Percentiles rank a stretch among this genome's conserved stretches.
Evolutionary conservation across 2,113 vertebrate species (phyloP).

Genomic region (Ammodytes marinus): DNA sequence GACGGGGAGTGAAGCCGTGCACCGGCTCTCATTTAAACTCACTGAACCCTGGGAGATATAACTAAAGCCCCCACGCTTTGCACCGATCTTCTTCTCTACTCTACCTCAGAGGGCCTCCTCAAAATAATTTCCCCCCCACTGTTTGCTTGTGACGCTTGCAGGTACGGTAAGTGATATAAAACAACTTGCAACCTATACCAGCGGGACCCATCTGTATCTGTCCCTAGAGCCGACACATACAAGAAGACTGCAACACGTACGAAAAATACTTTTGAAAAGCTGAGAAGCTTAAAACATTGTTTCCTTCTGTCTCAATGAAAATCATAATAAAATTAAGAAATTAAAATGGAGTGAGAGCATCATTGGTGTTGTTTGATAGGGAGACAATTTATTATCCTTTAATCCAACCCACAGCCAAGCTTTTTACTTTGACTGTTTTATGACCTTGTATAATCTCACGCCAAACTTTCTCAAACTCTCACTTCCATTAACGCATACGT

Average conservation of each 20-base stretch:
- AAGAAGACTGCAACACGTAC: neutral
- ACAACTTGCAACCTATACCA: neutral
- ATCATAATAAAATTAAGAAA: neutral
- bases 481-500: slow-evolving; percentile 6
- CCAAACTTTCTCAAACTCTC: slow-evolving; percentile 26
- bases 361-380: neutral
- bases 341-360: slow-evolving; percentile 4
- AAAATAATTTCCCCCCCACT: slow-evolving; percentile 9
- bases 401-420: slow-evolving; percentile 18
- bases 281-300: neutral
- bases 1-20: slow-evolving; percentile 18
- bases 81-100: neutral
- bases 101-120: neutral
- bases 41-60: neutral
- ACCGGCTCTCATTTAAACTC: neutral
- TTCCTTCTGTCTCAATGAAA: slow-evolving; percentile 23
- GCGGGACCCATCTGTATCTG: neutral
- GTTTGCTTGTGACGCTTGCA: slow-evolving; percentile 4
- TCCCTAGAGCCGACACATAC: neutral
- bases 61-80: neutral
- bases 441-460: slow-evolving; percentile 21
- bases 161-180: slow-evolving; percentile 5
- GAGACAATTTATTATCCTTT: slow-evolving; percentile 12
- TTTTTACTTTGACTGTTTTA: slow-evolving; percentile 13
- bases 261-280: no score